A percentile compares a stretch with the other conserved stretches of the same genome.
Conservation (phyloP, 2,797 vertebrate genomes). For the Tangara arthus region DNA sequence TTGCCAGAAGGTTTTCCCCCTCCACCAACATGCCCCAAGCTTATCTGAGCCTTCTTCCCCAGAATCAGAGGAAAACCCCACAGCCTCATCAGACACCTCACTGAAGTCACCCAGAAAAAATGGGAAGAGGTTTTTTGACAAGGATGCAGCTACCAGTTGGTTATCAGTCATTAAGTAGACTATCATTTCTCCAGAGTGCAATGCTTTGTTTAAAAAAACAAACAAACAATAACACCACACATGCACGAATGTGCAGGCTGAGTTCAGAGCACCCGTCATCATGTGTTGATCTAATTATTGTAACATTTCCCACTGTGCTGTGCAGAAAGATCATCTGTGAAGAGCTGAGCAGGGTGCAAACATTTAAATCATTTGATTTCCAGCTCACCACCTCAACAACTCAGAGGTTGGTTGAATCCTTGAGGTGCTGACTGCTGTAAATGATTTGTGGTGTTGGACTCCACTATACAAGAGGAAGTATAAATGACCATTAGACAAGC, state of each 20-base stretch:
- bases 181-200: not conserved
- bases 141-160: not conserved
- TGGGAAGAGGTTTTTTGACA: not conserved
- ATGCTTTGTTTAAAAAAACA: not conserved
- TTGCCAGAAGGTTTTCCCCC: not conserved
- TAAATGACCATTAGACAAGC: not conserved
- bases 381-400: not conserved
- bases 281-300: constrained; percentile 3
- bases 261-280: not conserved
- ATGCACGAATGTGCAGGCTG: not conserved
- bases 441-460: not conserved
- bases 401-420: not conserved
- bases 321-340: not conserved
- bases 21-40: not conserved
- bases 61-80: not conserved
- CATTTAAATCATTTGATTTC: constrained; percentile 9
- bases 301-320: not conserved
- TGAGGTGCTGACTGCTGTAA: not conserved
- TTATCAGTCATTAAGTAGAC: not conserved
- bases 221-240: not conserved
- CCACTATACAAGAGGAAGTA: not conserved
- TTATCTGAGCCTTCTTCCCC: not conserved
- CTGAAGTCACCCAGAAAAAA: not conserved
- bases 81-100: not conserved
- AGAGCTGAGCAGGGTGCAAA: constrained; percentile 10